Evolutionary conservation across 2,888 invertebrate species (phyloP).

Genomic region (Hypselothyrea guttata): DNA sequence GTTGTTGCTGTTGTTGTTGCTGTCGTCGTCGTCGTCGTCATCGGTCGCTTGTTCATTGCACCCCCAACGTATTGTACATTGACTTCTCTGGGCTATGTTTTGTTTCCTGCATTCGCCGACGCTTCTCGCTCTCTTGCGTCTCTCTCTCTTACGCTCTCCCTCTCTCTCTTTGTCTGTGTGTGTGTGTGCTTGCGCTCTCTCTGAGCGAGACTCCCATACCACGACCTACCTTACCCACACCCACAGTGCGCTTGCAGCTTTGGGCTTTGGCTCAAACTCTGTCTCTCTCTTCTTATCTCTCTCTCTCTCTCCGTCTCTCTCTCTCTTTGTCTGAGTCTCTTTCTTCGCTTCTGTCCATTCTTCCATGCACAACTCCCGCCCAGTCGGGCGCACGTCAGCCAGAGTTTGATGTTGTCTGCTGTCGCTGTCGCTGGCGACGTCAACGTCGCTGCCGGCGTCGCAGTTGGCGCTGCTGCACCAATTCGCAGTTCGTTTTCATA

Average conservation of each 20-base stretch:
- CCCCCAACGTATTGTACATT: slow-evolving; percentile 77
- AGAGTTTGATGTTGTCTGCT: slow-evolving; percentile 25
- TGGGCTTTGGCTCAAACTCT: slow-evolving; percentile 39
- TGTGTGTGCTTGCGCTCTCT: slow-evolving; percentile 9
- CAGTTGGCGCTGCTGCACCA: slow-evolving; percentile 45
- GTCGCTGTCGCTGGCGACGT: slow-evolving; percentile 11
- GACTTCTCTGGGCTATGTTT: slow-evolving; percentile 79
- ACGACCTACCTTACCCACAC: slow-evolving; percentile 83
- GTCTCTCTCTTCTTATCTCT: no score
- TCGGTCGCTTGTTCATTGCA: slow-evolving; percentile 65
- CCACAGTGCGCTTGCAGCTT: slow-evolving; percentile 74
- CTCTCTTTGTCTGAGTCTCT: no score
- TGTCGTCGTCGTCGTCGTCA: slow-evolving; percentile 18
- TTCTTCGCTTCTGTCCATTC: no score
- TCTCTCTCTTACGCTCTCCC: slow-evolving; percentile 21
- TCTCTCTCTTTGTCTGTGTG: slow-evolving; percentile 16
- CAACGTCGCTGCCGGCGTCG: slow-evolving; percentile 19
- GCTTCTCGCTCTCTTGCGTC: slow-evolving; percentile 19
- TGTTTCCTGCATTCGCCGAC: slow-evolving; percentile 71
- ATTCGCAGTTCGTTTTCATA: slow-evolving; percentile 67
- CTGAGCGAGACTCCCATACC: slow-evolving; percentile 70
- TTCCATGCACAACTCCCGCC: slow-evolving; percentile 70
- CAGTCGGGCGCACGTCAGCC: slow-evolving; percentile 20
- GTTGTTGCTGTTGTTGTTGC: slow-evolving; percentile 1
- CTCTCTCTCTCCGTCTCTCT: no score